Evolutionary conservation across 2,888 invertebrate genomes (phyloP).

Genomic region (Oscheius myriophilus): DNA sequence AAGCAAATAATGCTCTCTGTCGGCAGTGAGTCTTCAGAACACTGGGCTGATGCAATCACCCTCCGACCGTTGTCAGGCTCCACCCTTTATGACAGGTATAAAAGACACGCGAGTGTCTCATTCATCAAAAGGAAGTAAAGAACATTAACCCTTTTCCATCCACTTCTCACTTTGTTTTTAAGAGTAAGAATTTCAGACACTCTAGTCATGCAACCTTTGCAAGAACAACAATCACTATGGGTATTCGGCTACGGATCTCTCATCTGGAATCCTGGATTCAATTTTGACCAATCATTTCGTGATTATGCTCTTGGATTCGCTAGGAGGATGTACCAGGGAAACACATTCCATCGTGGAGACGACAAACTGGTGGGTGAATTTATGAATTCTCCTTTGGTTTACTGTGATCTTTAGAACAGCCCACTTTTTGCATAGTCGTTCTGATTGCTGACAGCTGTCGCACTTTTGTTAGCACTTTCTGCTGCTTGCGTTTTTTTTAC

Average conservation of each 20-base stretch:
- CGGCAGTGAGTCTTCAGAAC: slow-evolving; percentile 10
- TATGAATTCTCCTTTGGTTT: too few relatives aligned
- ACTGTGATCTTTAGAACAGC: too few relatives aligned
- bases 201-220: background rate
- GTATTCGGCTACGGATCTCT: slow-evolving; percentile 76
- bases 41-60: slow-evolving; percentile 25
- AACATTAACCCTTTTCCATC: background rate
- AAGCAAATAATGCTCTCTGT: background rate
- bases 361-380: slow-evolving; percentile 72
- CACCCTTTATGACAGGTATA: slow-evolving; percentile 23
- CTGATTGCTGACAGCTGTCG: too few relatives aligned
- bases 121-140: background rate
- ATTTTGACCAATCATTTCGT: slow-evolving; percentile 66
- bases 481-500: too few relatives aligned
- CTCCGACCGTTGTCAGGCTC: slow-evolving; percentile 17
- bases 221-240: slow-evolving; percentile 69
- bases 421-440: too few relatives aligned
- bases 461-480: too few relatives aligned
- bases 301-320: slow-evolving; percentile 73
- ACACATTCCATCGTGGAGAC: slow-evolving; percentile 74
- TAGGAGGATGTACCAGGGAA: slow-evolving; percentile 75
- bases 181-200: too few relatives aligned
- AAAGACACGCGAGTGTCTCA: background rate
- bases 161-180: too few relatives aligned
- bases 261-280: slow-evolving; percentile 75